Evolutionary conservation across 2,888 invertebrate genomes (phyloP), one percentile per base, ranked within the genome.

Genomic region (Leucophenga maculata): DNA sequence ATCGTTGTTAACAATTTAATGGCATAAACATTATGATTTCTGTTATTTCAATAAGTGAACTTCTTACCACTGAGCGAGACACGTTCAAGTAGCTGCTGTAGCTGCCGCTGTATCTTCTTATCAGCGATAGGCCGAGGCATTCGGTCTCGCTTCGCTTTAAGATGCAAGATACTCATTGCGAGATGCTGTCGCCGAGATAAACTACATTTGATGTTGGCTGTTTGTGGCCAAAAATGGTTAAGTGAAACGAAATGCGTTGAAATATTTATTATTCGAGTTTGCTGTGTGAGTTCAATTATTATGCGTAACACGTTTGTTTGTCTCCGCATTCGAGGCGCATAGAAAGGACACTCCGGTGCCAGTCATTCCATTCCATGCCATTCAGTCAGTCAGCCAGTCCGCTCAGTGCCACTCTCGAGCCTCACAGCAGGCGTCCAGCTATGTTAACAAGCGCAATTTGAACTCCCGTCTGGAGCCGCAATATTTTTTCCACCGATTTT

Each of bases 341-440:
- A 50, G 16, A 50, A 16, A 50, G 16, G 18, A 50, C 50, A 3
- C 16, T 16, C 16, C 3, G 14, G 1, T 52, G 48, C 4, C 67
- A 18, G n/a, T 67, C 69, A 31, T 1, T 32, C 1, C 59, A 14
- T 67, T 44, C 69, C 66, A 66, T 66, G 52, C 55, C 54, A 32
- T 22, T 20, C 11, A 1, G 50, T n/a, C 65, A 54, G 48, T 26
- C 67, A 18, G n/a, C 68, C 69, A 31, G 13, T 32, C 1, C 59
- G 16, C 67, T 44, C 69, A 68, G 68, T 66, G 52, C 55, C 54
- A 32, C 20, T 20, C 11, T 39, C 22, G 59, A 73, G 77, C 75
- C 80, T n/a, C 83, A 74, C 80, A 81, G 84, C 80, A 81, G 84
- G 84, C 84, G 80, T 83, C 83, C 84, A 84, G 81, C 81, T 84